A percentile compares a stretch with the other conserved stretches of the same genome.
Conservation (phyloP, 2,113 vertebrate genomes). For the Anthoscopus minutus region DNA sequence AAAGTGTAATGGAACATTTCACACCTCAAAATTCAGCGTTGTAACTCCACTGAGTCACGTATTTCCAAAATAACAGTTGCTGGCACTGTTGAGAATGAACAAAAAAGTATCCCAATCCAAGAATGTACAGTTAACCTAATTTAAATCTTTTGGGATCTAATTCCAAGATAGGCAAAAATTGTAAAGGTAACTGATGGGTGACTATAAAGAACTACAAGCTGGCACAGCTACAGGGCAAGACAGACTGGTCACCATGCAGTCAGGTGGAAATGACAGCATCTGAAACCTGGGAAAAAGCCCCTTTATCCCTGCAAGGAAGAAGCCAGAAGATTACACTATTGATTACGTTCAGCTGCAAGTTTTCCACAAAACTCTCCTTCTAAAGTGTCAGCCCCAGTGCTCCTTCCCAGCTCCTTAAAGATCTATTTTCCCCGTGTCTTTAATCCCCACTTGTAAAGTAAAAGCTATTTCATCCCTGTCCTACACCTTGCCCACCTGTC, state of each 20-base stretch:
- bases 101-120: neutral
- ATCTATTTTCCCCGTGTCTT: neutral
- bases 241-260: neutral
- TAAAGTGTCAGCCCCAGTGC: neutral
- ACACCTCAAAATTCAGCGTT: neutral
- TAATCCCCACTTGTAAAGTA: neutral
- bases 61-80: neutral
- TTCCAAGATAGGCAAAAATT: neutral
- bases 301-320: neutral
- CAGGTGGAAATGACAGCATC: neutral
- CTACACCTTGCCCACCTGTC: neutral
- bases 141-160: neutral
- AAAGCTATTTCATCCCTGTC: neutral
- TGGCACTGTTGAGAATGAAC: neutral
- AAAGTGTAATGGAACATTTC: neutral
- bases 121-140: neutral
- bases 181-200: neutral
- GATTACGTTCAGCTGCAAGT: neutral
- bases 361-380: neutral
- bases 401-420: neutral
- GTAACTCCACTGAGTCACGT: neutral
- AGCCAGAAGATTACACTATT: neutral
- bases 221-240: neutral
- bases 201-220: neutral
- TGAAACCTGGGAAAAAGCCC: neutral